Base-by-base conservation (phyloP, 92 coral and sea anemone species). In the Plumapathes pennacea region DNA sequence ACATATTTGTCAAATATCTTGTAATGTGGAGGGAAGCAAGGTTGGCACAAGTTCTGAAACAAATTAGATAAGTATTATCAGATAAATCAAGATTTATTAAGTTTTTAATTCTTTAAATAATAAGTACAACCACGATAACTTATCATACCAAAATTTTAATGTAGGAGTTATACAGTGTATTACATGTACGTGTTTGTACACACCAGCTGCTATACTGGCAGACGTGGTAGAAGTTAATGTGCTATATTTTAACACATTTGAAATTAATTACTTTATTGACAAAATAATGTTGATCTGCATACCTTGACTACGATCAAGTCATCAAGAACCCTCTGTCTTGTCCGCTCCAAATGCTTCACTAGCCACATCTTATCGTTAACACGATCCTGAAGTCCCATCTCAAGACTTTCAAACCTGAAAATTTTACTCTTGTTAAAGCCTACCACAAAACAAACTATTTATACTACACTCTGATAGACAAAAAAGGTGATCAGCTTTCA, bases 241-340 rank as follows among this genome's bases (percentile, higher is more conserved):
- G 41, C 10, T 36, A 36, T 36, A n/a, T n/a, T 8, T n/a, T n/a
- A 36, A 9, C n/a, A 36, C 41, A 36, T 36, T 9, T 8, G 10
- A 36, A 36, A n/a, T 36, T 36, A 36, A 9, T n/a, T n/a, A 9
- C n/a, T 9, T 36, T 8, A n/a, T n/a, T 8, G n/a, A 9, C 41
- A 8, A 9, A n/a, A 8, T 8, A 8, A 46, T 4, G n/a, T n/a
- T n/a, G n/a, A n/a, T n/a, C n/a, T n/a, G n/a, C 34, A 15, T 67
- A 88, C 98, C 98, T 92, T 92, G 32, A 89, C 80, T 9, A 88
- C 88, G 25, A 84, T 92, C 59, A 92, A 57, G 62, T 92, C 98
- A 37, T 92, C 96, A 25, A 92, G 62, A 11, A 92, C 77, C 17
- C 78, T 72, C 46, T 80, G 73, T 41, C 98, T 72, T 12, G 98